Evolutionary conservation across 2,113 vertebrate species (phyloP).

Genomic region (Hirundichthys speculiger): DNA sequence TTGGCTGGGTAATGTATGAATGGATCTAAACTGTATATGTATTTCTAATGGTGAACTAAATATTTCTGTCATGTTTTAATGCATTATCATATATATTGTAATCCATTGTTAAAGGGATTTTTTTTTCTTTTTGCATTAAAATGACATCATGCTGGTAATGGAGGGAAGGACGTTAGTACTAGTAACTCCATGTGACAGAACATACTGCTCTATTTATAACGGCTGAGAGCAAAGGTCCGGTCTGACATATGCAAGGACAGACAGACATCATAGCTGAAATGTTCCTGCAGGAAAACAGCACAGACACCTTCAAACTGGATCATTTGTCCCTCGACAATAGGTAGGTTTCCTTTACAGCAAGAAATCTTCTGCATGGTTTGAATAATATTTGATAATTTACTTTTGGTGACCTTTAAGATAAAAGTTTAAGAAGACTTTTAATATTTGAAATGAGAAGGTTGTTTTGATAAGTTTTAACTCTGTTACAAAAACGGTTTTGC

Average conservation of each 20-base stretch:
- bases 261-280: constrained; percentile 52
- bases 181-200: constrained; percentile 75
- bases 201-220: constrained; percentile 81
- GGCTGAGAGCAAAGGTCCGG: constrained; percentile 43
- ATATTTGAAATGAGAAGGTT: too few species aligned
- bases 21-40: too few species aligned
- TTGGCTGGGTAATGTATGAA: too few species aligned
- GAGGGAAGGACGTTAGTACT: constrained; percentile 35
- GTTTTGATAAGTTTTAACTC: too few species aligned
- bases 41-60: too few species aligned
- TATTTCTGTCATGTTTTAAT: neutral
- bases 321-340: constrained; percentile 52
- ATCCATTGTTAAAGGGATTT: neutral
- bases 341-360: constrained; percentile 51
- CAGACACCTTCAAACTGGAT: constrained; percentile 47
- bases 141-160: too few species aligned
- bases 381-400: neutral
- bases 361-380: neutral
- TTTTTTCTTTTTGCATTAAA: neutral
- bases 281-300: constrained; percentile 47
- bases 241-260: constrained; percentile 69
- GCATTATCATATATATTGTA: too few species aligned
- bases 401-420: too few species aligned
- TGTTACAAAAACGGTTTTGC: too few species aligned
- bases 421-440: too few species aligned